Evolutionary conservation across 2,113 vertebrate species (phyloP).

Genomic region (Motacilla alba): DNA sequence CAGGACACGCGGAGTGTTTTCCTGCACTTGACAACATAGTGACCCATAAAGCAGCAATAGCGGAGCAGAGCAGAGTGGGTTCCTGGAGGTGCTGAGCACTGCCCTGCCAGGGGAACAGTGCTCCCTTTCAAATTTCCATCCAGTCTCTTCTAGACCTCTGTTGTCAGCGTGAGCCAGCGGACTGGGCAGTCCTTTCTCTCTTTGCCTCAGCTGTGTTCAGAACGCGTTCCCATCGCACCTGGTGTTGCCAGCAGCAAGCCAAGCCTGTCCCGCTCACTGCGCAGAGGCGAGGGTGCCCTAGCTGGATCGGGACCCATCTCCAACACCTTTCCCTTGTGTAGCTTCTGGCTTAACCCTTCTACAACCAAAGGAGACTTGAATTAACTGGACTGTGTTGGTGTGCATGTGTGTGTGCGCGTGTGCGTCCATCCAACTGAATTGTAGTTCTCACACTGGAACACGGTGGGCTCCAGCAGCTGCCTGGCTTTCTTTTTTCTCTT

Average conservation of each 20-base stretch:
- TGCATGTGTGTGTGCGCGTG: not conserved
- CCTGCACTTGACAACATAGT: not conserved
- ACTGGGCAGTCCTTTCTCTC: not conserved
- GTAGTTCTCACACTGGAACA: conserved; percentile 70
- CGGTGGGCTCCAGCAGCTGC: conserved; percentile 33
- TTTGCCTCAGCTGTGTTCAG: not conserved
- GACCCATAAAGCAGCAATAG: conserved; percentile 16
- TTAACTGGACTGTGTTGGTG: conserved; percentile 35
- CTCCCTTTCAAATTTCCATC: conserved; percentile 5
- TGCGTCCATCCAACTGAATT: conserved; percentile 2
- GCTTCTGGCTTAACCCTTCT: conserved; percentile 41
- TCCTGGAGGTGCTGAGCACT: conserved; percentile 3
- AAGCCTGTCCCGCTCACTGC: not conserved
- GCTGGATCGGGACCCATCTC: not conserved
- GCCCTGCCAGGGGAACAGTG: not conserved
- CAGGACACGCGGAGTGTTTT: not conserved
- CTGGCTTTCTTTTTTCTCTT: conserved; percentile 2
- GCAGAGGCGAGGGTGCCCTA: not conserved
- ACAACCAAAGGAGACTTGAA: conserved; percentile 65
- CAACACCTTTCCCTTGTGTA: not conserved
- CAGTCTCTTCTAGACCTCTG: not conserved
- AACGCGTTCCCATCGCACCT: not conserved
- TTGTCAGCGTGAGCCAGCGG: not conserved
- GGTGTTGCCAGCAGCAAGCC: not conserved
- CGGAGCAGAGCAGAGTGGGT: not conserved